Conservation (phyloP, 2,797 vertebrate genomes). For the Synanceia verrucosa region DNA sequence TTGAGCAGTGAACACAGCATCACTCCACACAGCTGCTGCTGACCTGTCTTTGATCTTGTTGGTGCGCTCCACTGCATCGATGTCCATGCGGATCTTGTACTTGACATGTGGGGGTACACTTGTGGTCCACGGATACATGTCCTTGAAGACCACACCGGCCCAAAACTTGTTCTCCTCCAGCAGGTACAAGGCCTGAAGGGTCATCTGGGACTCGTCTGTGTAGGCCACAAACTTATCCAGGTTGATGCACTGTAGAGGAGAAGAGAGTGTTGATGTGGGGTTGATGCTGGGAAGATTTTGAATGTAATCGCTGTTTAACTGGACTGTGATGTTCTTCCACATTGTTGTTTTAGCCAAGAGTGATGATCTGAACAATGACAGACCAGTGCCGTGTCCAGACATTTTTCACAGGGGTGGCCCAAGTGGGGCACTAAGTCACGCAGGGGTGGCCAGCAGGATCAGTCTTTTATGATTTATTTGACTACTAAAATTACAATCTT, state of each 20-base stretch:
- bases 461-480: no score
- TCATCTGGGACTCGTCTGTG: conserved; percentile 88
- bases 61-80: conserved; percentile 93
- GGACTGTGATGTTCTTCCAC: neutral
- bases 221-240: conserved; percentile 94
- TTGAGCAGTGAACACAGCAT: conserved; percentile 1
- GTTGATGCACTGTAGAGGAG: conserved; percentile 85
- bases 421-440: no score
- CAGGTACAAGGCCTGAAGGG: conserved; percentile 85
- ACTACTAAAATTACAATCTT: no score
- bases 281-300: no score
- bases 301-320: no score
- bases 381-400: neutral
- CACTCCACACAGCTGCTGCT: conserved; percentile 68
- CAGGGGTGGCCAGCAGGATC: no score
- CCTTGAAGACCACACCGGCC: conserved; percentile 91
- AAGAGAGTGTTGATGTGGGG: neutral
- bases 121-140: conserved; percentile 84
- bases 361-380: neutral
- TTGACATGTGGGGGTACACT: conserved; percentile 86
- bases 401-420: no score
- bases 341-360: neutral
- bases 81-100: conserved; percentile 97
- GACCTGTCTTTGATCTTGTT: conserved; percentile 98
- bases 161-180: conserved; percentile 93